Conservation (phyloP, 2,888 invertebrate species). For the Leptopterna dolabrata region DNA sequence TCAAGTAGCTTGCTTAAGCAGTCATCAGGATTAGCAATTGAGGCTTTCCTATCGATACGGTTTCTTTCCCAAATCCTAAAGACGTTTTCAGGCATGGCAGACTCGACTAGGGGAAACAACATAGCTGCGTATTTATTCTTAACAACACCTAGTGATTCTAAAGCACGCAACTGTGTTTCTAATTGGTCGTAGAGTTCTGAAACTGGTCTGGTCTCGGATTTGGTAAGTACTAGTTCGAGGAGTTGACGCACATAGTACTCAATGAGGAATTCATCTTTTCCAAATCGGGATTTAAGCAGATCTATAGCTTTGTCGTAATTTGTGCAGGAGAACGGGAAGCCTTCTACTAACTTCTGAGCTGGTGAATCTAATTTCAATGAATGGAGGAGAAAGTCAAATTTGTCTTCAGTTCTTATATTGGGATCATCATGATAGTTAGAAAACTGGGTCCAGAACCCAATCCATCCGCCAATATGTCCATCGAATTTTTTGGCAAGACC, state of each 20-base stretch:
- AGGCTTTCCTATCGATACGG: conserved; percentile 61
- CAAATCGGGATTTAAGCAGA: conserved; percentile 59
- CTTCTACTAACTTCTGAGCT: conserved; percentile 61
- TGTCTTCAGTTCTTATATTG: conserved; percentile 57
- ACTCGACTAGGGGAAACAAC: conserved; percentile 65
- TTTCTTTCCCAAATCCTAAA: too few relatives aligned
- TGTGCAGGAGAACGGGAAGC: conserved; percentile 61
- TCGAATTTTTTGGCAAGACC: conserved; percentile 57
- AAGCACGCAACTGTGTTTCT: too few relatives aligned
- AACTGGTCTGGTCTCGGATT: conserved; percentile 63
- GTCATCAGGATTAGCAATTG: background rate
- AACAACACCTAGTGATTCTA: too few relatives aligned
- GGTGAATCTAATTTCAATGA: conserved; percentile 54
- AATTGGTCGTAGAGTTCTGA: too few relatives aligned
- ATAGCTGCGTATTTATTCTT: conserved; percentile 63
- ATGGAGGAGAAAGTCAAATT: conserved; percentile 62
- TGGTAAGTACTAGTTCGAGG: conserved; percentile 63
- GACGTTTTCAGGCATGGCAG: conserved; percentile 63
- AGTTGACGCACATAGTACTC: conserved; percentile 64
- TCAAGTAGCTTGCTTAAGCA: too few relatives aligned
- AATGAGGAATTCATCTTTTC: conserved; percentile 62
- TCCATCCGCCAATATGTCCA: conserved; percentile 61
- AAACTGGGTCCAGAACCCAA: conserved; percentile 63
- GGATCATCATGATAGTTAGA: conserved; percentile 62
- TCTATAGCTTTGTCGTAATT: conserved; percentile 63